Conservation (phyloP, 2,888 invertebrate genomes). For the Nysson spinosus region DNA sequence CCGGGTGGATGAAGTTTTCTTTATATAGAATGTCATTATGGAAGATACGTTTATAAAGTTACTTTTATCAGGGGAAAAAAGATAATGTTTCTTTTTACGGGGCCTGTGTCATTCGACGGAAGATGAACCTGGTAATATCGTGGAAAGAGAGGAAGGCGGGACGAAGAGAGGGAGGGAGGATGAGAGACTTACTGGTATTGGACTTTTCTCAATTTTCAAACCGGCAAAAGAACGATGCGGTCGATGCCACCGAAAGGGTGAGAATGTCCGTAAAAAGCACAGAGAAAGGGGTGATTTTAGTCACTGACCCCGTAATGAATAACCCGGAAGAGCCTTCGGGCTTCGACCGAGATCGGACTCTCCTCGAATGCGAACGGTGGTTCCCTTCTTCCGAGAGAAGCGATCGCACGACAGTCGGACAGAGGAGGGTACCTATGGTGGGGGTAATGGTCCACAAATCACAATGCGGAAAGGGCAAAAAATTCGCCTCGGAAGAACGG, state of each 20-base stretch:
- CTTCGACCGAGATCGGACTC: constrained; percentile 56
- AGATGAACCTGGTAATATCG: no score
- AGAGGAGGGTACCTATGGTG: constrained; percentile 9
- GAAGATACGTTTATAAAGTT: no score
- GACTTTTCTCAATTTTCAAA: constrained; percentile 27
- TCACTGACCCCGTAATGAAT: constrained; percentile 56
- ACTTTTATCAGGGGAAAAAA: no score
- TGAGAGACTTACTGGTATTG: constrained; percentile 9
- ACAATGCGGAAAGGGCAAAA: constrained; percentile 48
- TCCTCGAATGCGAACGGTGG: constrained; percentile 21
- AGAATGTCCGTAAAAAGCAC: constrained; percentile 24
- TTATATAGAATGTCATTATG: no score
- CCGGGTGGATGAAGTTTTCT: no score
- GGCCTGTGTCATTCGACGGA: no score
- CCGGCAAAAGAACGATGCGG: constrained; percentile 14
- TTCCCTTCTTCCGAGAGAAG: constrained; percentile 29
- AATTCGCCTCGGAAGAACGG: constrained; percentile 40
- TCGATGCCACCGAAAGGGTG: constrained; percentile 12
- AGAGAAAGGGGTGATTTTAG: constrained; percentile 51
- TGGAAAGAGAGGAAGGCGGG: no score
- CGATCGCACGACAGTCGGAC: constrained; percentile 27
- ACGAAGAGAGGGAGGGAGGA: background rate
- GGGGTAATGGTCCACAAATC: constrained; percentile 58
- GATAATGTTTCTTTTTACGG: no score
- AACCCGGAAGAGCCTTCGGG: constrained; percentile 60